These are phyloP conservation scores for Schizotus pectinicornis DNA, from an alignment of 2,888 invertebrate genomes.

Conservation along the genomic window DNA sequence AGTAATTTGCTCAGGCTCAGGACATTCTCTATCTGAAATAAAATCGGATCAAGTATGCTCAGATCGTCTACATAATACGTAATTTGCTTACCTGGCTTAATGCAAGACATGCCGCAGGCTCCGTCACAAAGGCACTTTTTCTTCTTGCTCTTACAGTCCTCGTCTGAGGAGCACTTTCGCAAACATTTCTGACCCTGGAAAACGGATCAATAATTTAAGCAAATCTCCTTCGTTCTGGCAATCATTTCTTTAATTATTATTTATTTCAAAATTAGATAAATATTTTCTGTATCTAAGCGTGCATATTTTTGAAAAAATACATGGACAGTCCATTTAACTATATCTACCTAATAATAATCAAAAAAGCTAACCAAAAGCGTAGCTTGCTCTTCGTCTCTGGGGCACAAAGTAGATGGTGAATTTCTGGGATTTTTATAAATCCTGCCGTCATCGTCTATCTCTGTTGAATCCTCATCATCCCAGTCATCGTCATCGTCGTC, in stretches of 20 bases:
- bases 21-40: conserved; percentile 81
- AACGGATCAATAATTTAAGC: conserved; percentile 5
- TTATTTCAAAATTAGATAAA: neutral
- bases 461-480: conserved; percentile 59
- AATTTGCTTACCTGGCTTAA: conserved; percentile 81
- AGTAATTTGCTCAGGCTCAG: conserved; percentile 76
- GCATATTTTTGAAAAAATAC: too few species aligned
- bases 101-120: conserved; percentile 95
- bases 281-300: too few species aligned
- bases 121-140: conserved; percentile 98
- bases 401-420: conserved; percentile 85
- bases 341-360: too few species aligned
- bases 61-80: neutral
- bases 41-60: neutral
- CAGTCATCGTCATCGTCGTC: conserved; percentile 62
- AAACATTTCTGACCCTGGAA: conserved; percentile 84
- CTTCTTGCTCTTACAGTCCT: conserved; percentile 95
- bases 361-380: conserved; percentile 65
- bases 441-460: conserved; percentile 79
- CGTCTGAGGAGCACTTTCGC: conserved; percentile 90
- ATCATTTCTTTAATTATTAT: conserved; percentile 3
- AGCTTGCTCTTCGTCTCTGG: conserved; percentile 85
- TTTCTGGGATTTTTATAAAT: conserved; percentile 89
- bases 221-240: neutral
- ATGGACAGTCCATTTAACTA: too few species aligned